phyloP scores from a whole-genome alignment of 1,140 invertebrate species.

The Solenopsis fugax region DNA sequence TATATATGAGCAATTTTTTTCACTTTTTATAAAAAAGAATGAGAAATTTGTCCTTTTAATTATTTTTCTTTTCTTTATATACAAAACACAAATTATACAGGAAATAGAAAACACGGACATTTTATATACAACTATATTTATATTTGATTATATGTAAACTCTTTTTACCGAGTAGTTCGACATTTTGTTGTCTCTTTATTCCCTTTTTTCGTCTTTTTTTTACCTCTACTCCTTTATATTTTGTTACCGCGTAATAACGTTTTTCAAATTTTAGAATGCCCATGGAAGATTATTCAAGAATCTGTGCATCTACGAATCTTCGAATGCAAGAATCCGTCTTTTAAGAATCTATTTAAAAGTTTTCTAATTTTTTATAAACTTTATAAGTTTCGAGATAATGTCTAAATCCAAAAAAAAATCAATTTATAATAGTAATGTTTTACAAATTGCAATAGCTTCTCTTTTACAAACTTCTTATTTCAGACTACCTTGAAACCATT shows the following conservation, averaged over 20 bases:
- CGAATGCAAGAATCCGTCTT: conserved; percentile 21
- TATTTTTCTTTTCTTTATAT: too few relatives aligned
- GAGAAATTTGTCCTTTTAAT: too few relatives aligned
- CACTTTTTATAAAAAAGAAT: too few relatives aligned
- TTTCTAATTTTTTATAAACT: not conserved
- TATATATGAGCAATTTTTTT: too few relatives aligned
- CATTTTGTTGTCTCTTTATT: not conserved
- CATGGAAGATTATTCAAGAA: conserved; percentile 62
- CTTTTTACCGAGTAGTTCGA: not conserved
- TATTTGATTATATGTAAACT: too few relatives aligned
- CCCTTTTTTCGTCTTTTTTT: conserved; percentile 18
- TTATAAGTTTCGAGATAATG: not conserved
- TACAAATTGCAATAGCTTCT: not conserved
- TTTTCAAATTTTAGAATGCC: conserved; percentile 63
- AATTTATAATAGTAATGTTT: not conserved
- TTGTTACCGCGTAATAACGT: not conserved
- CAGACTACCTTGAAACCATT: not conserved
- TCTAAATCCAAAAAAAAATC: not conserved
- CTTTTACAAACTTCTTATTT: conserved; percentile 16
- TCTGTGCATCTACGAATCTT: conserved; percentile 24
- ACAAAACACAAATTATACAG: too few relatives aligned
- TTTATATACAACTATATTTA: too few relatives aligned
- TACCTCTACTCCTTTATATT: conserved; percentile 22
- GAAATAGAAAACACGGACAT: too few relatives aligned
- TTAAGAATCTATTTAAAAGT: not conserved